Evolutionary conservation across 2,797 vertebrate species (phyloP), one percentile per base, ranked within the genome.

Genomic region (Pseudochaenichthys georgianus): DNA sequence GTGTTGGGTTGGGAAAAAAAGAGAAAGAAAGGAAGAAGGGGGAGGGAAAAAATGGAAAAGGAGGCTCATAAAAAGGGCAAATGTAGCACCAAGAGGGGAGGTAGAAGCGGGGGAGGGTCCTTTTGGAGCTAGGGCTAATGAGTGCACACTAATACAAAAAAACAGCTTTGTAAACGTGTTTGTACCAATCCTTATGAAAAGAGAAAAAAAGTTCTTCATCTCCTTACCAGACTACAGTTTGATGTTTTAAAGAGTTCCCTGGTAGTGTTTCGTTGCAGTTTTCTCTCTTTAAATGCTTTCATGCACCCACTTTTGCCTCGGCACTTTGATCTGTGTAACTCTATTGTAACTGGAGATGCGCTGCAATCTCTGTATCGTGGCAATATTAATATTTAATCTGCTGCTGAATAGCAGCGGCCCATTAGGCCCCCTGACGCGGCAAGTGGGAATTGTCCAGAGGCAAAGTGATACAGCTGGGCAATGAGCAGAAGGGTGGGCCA

Each of bases 311-410:
- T 86, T 81, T 92, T 91, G 90, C 91, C 75, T 68, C 71, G 64
- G 77, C 90, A 93, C 94, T 95, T 95, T 96, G 94, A 95, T 95
- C 94, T 90, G 93, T 92, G 86, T 87, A 88, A 91, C 90, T 94
- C 91, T 85, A 92, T 94, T 95, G 94, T 95, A 95, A 95, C 90
- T 82, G 84, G 94, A 95, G 94, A 95, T 94, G 93, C 90, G 83
- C 89, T 81, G 92, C 95, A 95, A 95, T 96, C 94, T 95, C 92
- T 94, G 94, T 94, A 94, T 95, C 87, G 86, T 94, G 91, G 91
- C 86, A 21, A 92, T 94, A 95, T 96, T 95, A 96, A 96, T 96
- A 96, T 96, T 96, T 96, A 94, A 96, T 96, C 94, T 90, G 83
- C 92, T 87, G 88, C 94, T 94, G 94, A 96, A 95, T 94, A 94